These are phyloP conservation scores for Dicaeum eximium DNA, from an alignment of 2,113 vertebrate species.

Conservation along the genomic window DNA sequence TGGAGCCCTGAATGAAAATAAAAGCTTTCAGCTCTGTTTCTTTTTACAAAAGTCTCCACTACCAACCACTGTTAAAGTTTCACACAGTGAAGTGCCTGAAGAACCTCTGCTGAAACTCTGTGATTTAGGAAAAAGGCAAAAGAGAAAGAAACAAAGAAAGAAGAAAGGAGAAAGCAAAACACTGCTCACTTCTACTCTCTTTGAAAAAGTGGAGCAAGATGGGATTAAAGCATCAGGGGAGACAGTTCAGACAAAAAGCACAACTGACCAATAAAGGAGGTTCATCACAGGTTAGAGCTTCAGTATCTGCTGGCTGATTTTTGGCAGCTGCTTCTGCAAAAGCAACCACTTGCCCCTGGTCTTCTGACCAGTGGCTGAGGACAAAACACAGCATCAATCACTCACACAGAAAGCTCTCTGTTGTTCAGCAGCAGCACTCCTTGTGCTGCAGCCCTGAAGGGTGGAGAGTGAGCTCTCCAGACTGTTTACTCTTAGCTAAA, in stretches of 20 bases:
- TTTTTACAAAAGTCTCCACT: neutral
- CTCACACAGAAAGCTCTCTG: accelerated
- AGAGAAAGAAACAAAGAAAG: neutral
- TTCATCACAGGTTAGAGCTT: neutral
- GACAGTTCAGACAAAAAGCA: neutral
- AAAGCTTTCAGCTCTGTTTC: neutral
- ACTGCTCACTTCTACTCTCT: neutral
- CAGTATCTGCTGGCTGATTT: neutral
- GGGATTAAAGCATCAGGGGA: neutral
- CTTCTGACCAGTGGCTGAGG: neutral
- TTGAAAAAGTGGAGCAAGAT: neutral
- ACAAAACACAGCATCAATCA: neutral
- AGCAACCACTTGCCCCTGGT: neutral
- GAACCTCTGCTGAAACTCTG: neutral
- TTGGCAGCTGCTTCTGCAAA: neutral
- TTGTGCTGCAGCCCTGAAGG: neutral
- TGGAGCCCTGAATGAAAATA: neutral
- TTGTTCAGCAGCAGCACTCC: neutral
- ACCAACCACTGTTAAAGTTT: neutral
- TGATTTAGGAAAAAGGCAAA: neutral
- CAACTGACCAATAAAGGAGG: neutral
- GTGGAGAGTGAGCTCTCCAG: neutral
- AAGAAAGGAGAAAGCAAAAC: neutral
- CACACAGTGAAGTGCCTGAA: neutral
- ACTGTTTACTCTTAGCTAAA: neutral